Base-by-base conservation (phyloP, 2,797 vertebrate species). In the Salarias fasciatus region DNA sequence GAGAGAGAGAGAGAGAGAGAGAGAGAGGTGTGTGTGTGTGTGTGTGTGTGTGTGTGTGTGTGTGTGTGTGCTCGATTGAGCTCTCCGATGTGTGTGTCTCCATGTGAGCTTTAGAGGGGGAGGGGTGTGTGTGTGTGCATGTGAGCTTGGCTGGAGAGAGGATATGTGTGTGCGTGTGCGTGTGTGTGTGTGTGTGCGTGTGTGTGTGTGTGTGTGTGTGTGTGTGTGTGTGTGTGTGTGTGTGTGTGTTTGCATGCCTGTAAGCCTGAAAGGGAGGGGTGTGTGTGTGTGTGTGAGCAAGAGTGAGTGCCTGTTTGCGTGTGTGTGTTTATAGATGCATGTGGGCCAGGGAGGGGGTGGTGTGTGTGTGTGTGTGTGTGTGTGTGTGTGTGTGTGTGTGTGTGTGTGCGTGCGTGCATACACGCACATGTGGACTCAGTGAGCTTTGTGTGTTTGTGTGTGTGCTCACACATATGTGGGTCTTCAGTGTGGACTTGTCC, bases 401-500 rank as follows among this genome's bases (percentile, higher is more conserved):
- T 24, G 18, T 24, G 18, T 24, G 18, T 24, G 18, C 3, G 18
- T 3, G 18, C 24, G 18, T 18, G 18, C 77, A 45, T 57, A 50
- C 63, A 30, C 42, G 48, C 24, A 18, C n/a, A n/a, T n/a, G n/a
- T n/a, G n/a, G n/a, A n/a, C n/a, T n/a, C n/a, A n/a, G n/a, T n/a
- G n/a, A n/a, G n/a, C n/a, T n/a, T n/a, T n/a, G n/a, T n/a, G n/a
- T n/a, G n/a, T n/a, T n/a, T n/a, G n/a, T n/a, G n/a, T 68, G 15
- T 80, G 57, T 77, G 62, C 75, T 75, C 68, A 75, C 61, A 54
- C 77, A 78, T 69, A 80, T 90, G 86, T 89, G 86, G 64, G 79
- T 83, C 78, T 84, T 74, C 66, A 72, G 49, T 79, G 76, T 67
- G 57, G 71, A 72, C 75, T 80, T 87, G 84, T 87, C 80, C 88